phyloP scores from a whole-genome alignment of 2,888 invertebrate species.

The Mythimna lalbum region DNA sequence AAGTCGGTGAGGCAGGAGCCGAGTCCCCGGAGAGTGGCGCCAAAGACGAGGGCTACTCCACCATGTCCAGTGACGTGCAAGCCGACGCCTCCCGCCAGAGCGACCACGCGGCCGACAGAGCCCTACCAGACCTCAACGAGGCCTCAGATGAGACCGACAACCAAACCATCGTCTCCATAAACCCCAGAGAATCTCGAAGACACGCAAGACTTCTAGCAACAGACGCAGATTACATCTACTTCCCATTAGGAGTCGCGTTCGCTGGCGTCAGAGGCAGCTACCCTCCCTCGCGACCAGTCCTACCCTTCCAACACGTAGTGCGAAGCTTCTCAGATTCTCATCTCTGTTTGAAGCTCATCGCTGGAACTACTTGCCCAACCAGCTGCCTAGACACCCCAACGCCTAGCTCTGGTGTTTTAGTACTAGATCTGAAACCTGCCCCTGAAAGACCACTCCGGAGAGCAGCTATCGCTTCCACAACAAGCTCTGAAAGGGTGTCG shows the following conservation, averaged over 20 bases:
- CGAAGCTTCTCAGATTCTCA: slow-evolving; percentile 94
- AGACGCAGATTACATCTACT: slow-evolving; percentile 92
- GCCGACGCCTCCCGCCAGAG: slow-evolving; percentile 92
- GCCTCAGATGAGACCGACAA: slow-evolving; percentile 93
- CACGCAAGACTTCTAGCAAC: slow-evolving; percentile 90
- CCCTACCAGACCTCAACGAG: slow-evolving; percentile 93
- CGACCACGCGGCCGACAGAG: slow-evolving; percentile 89
- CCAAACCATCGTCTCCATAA: slow-evolving; percentile 89
- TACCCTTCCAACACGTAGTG: slow-evolving; percentile 94
- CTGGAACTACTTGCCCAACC: slow-evolving; percentile 90
- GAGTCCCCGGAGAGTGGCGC: slow-evolving; percentile 95
- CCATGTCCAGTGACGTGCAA: slow-evolving; percentile 96
- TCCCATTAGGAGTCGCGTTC: slow-evolving; percentile 92
- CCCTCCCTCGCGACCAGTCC: slow-evolving; percentile 92
- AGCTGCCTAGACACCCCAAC: slow-evolving; percentile 90
- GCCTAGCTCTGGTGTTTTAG: slow-evolving; percentile 92
- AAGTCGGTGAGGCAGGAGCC: slow-evolving; percentile 92
- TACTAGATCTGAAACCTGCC: slow-evolving; percentile 90
- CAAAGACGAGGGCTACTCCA: slow-evolving; percentile 95
- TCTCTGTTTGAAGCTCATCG: slow-evolving; percentile 93
- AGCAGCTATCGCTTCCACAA: slow-evolving; percentile 89
- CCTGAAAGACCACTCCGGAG: slow-evolving; percentile 91
- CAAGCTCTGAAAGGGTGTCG: slow-evolving; percentile 88
- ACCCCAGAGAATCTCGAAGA: slow-evolving; percentile 86
- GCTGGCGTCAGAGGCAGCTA: slow-evolving; percentile 93